Evolutionary conservation across 2,797 vertebrate species (phyloP).

Genomic region (Champsocephalus esox): DNA sequence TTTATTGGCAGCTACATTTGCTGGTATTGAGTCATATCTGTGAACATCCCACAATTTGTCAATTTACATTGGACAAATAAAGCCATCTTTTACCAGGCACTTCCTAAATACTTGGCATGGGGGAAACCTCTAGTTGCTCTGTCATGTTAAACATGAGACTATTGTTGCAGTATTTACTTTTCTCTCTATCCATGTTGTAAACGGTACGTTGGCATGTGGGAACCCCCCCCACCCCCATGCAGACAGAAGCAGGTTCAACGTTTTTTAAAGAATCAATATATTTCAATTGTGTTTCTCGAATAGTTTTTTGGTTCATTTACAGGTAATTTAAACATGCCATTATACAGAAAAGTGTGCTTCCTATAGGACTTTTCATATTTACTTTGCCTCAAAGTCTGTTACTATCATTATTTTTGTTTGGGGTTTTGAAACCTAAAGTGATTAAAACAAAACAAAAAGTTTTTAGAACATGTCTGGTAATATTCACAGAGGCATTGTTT

Average conservation of each 20-base stretch:
- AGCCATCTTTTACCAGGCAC: neutral
- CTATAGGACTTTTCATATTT: neutral
- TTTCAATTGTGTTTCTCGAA: neutral
- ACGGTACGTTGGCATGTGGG: neutral
- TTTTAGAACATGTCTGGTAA: neutral
- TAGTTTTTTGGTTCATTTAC: neutral
- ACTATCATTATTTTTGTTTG: too few relatives aligned
- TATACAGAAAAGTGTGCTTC: neutral
- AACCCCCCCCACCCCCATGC: neutral
- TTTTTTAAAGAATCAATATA: neutral
- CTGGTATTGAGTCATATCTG: neutral
- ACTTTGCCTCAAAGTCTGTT: neutral
- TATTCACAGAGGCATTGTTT: neutral
- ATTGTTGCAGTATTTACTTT: neutral
- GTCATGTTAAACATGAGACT: neutral
- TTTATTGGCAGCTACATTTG: constrained; percentile 9
- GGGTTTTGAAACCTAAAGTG: too few relatives aligned
- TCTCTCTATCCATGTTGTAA: neutral
- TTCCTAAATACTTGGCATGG: neutral
- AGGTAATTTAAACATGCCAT: neutral
- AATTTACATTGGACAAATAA: neutral
- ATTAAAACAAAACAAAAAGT: neutral
- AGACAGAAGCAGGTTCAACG: neutral
- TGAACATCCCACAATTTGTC: neutral
- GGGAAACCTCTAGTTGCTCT: constrained; percentile 6